phyloP scores from a whole-genome alignment of 2,888 invertebrate genomes.

The Machimus rusticus region DNA sequence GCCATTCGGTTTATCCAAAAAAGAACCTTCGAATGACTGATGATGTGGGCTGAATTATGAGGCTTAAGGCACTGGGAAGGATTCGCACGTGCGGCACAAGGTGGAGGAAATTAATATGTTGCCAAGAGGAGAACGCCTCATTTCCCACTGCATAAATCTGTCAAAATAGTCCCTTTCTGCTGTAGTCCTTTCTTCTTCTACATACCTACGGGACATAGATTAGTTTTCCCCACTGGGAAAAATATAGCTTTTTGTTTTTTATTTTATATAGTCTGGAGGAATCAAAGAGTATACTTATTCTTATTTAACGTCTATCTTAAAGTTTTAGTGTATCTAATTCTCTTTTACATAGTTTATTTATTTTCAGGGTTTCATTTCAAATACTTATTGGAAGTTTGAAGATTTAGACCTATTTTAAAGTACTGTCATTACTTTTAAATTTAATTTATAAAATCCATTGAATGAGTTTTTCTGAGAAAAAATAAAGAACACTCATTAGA shows the following conservation, averaged over 20 bases:
- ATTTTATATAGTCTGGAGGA: not conserved
- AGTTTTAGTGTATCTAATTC: too few species aligned
- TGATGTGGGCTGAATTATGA: constrained; percentile 31
- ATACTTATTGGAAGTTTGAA: too few species aligned
- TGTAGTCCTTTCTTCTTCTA: not conserved
- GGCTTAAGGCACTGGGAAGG: not conserved
- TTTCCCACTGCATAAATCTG: not conserved
- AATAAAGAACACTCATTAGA: too few species aligned
- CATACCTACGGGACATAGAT: not conserved
- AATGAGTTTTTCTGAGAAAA: too few species aligned
- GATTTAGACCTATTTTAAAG: too few species aligned
- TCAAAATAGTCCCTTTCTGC: not conserved
- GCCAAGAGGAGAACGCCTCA: not conserved
- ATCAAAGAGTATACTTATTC: too few species aligned
- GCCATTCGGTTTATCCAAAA: constrained; percentile 10
- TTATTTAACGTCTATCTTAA: too few species aligned
- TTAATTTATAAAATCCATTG: too few species aligned
- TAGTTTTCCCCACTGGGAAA: not conserved
- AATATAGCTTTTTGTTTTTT: not conserved
- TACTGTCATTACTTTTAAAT: too few species aligned
- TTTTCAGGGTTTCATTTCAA: too few species aligned
- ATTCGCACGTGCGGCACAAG: not conserved
- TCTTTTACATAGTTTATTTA: too few species aligned
- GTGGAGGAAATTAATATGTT: constrained; percentile 5
- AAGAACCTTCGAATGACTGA: constrained; percentile 26